These are phyloP conservation scores for Pachliopta kotzebuea DNA, from an alignment of 2,888 invertebrate species.

Conservation along the genomic window DNA sequence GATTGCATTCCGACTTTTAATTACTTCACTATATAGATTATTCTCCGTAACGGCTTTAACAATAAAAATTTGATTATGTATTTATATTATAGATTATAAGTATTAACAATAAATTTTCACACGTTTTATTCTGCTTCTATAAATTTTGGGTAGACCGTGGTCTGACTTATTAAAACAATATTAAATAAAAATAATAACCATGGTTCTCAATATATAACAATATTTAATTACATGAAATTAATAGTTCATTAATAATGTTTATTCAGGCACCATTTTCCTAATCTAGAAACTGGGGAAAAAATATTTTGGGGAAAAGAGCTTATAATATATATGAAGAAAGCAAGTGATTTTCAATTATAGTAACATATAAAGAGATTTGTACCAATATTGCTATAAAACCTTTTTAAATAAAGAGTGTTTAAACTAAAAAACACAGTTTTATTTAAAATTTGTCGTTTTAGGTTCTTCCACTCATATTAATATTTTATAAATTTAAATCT, in stretches of 20 bases:
- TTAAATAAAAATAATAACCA: conserved; percentile 34
- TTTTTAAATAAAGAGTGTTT: not conserved
- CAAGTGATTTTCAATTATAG: not conserved
- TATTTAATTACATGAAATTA: conserved; percentile 33
- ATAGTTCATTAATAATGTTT: conserved; percentile 40
- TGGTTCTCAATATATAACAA: conserved; percentile 17
- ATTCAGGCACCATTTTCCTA: conserved; percentile 72
- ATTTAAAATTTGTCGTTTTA: not conserved
- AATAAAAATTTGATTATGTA: conserved; percentile 27
- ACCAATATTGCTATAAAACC: not conserved
- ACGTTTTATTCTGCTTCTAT: not conserved
- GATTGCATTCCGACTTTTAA: conserved; percentile 62
- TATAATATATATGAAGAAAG: conserved; percentile 19
- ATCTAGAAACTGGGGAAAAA: conserved; percentile 44
- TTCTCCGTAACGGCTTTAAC: conserved; percentile 28
- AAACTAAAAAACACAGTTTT: not conserved
- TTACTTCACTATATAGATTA: conserved; percentile 46
- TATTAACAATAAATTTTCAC: not conserved
- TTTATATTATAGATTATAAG: conserved; percentile 31
- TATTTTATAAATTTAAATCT: not conserved
- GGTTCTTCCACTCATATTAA: not conserved
- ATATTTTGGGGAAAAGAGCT: conserved; percentile 8
- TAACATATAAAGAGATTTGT: not conserved
- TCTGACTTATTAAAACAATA: conserved; percentile 1
- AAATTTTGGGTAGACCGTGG: conserved; percentile 5